Conservation (phyloP, 2,113 vertebrate genomes). For the Ictalurus punctatus region DNA sequence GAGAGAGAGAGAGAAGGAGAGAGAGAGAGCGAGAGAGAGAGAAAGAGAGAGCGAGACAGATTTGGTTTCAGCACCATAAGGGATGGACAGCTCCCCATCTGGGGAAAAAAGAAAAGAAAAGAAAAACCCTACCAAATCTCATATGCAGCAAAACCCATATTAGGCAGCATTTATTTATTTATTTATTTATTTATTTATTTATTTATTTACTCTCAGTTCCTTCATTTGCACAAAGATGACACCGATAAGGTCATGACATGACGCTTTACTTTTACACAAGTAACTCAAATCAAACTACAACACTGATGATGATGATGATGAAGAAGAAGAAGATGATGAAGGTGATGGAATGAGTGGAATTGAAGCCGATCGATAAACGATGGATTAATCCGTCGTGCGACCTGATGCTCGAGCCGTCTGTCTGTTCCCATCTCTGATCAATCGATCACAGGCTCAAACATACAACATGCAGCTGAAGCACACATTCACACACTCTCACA, state of each 20-base stretch:
- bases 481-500: neutral
- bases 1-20: neutral
- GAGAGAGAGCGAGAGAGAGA: neutral
- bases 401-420: neutral
- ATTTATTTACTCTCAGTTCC: neutral
- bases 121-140: neutral
- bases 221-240: neutral
- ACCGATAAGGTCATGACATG: neutral
- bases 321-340: neutral
- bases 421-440: conserved; percentile 12
- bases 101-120: neutral
- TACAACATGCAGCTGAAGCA: neutral
- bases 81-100: conserved; percentile 66
- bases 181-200: neutral
- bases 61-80: conserved; percentile 68
- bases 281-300: neutral
- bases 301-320: neutral
- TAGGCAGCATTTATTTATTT: neutral
- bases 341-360: conserved; percentile 1
- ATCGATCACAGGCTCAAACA: conserved; percentile 16
- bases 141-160: neutral
- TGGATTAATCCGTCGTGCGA: neutral
- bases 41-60: neutral
- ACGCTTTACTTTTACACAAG: neutral
- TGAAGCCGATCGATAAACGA: neutral